Percentiles rank a stretch among this genome's conserved stretches.
Conservation (phyloP, 30 jellyfish, hydroid and myxozoan genomes). For the Turritopsis rubra region DNA sequence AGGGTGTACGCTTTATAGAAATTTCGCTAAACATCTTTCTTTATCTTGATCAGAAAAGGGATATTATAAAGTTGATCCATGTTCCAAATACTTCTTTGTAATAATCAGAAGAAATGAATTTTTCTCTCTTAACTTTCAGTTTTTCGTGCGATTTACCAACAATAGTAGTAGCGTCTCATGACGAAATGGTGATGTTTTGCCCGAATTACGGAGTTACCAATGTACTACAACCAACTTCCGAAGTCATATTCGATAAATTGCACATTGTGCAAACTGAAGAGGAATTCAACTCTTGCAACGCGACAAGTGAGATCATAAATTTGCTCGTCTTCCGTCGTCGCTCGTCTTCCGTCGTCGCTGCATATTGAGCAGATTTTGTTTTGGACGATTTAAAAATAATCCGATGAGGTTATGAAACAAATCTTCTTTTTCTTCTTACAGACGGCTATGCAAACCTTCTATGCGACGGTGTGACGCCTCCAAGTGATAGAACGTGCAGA, state of each 20-base stretch:
- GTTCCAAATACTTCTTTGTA: not conserved
- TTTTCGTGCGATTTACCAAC: slow-evolving; percentile 32
- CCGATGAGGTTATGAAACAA: no score
- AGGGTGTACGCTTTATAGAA: no score
- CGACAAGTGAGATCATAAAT: slow-evolving; percentile 17
- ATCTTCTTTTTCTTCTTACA: no score
- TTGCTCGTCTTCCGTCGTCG: not conserved
- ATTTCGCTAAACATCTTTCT: no score
- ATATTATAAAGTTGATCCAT: no score
- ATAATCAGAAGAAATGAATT: not conserved
- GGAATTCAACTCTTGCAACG: slow-evolving; percentile 23
- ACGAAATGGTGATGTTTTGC: slow-evolving; percentile 4
- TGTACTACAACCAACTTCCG: not conserved
- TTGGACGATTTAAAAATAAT: not conserved
- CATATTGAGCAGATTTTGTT: not conserved
- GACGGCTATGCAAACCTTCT: not conserved
- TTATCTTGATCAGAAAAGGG: no score
- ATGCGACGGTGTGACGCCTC: not conserved
- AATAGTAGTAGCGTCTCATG: slow-evolving; percentile 4
- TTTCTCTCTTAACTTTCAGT: not conserved
- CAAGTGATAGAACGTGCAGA: not conserved
- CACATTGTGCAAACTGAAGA: slow-evolving; percentile 16
- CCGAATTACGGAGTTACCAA: slow-evolving; percentile 5
- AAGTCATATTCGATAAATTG: slow-evolving; percentile 4
- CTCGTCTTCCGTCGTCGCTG: not conserved